Percentiles rank a stretch among this genome's conserved stretches.
Conservation (phyloP, 2,888 invertebrate species). For the Priocnemis perturbator region DNA sequence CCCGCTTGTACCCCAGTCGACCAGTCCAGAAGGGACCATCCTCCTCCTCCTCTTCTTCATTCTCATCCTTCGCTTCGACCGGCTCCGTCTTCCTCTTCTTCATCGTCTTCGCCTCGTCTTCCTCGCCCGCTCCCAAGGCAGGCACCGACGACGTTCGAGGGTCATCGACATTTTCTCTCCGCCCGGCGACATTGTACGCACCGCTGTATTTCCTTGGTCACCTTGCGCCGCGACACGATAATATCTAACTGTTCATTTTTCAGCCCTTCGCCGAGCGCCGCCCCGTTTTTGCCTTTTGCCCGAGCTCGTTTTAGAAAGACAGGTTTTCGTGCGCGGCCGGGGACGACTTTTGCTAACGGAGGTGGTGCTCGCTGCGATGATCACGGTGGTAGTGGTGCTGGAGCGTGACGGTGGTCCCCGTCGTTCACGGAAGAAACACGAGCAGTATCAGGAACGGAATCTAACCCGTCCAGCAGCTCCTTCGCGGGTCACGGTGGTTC, state of each 20-base stretch:
- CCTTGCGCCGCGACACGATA: slow-evolving; percentile 33
- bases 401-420: too few species aligned
- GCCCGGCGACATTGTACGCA: slow-evolving; percentile 44
- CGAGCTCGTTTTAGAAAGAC: too few species aligned
- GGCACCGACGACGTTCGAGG: slow-evolving; percentile 45
- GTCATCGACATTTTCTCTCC: slow-evolving; percentile 59
- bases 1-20: slow-evolving; percentile 35
- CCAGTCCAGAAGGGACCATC: slow-evolving; percentile 5
- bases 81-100: slow-evolving; percentile 1
- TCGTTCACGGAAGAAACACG: too few species aligned
- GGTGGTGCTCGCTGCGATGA: too few species aligned
- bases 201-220: slow-evolving; percentile 33
- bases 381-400: too few species aligned
- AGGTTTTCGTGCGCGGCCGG: too few species aligned
- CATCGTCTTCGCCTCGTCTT: slow-evolving; percentile 11
- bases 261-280: not conserved
- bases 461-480: too few species aligned
- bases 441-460: too few species aligned
- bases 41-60: slow-evolving; percentile 1
- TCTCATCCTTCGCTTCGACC: slow-evolving; percentile 19
- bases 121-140: slow-evolving; percentile 20
- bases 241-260: slow-evolving; percentile 13
- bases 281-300: too few species aligned
- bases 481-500: too few species aligned
- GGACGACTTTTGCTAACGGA: too few species aligned